Base-by-base conservation (phyloP, 37 sponge, comb jelly and placozoan genomes). In the Trichoplax adhaerens region DNA sequence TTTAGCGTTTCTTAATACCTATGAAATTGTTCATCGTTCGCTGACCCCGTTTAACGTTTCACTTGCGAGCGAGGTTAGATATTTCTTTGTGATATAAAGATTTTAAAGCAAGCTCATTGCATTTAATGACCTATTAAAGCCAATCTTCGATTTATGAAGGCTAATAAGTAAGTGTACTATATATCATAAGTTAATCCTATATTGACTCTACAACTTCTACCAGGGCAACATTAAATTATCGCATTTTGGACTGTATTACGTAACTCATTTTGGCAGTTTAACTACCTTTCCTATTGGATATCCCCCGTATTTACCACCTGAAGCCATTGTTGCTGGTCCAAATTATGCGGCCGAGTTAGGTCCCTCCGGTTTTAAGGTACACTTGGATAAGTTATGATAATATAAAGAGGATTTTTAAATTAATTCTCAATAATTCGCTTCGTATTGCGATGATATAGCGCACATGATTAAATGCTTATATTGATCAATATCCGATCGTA, bases 261-360 rank as follows among this genome's bases (percentile, higher is more conserved):
- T 91, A 75, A 91, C 92, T 7, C 68, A 78, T 0, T 53, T 72
- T 56, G 92, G 99, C 7, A 80, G 70, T 65, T 78, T 74, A 5
- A 90, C 91, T 48, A 68, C 66, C 55, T 97, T 91, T 62, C 87
- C 90, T 51, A 83, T 91, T 65, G 90, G 87, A 86, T 88, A 62
- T 53, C 91, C 91, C 6, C 84, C 84, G 0, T 86, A 90, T 65
- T 56, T 86, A 61, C 79, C 91, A 47, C 91, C 91, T 7, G 91
- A 90, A 72, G 53, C 81, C 46, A 77, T 90, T 58, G 66, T 77
- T 8, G 50, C 73, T 1, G 68, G 69, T 1, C 77, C 66, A 54
- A 64, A 64, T 3, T 50, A 80, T 56, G 57, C 57, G 0, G 5
- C 57, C 29, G 29, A 29, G 29, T 29, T 29, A 29, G 29, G 29